Conservation (phyloP, 2,888 invertebrate species). For the Mimachlamys varia region DNA sequence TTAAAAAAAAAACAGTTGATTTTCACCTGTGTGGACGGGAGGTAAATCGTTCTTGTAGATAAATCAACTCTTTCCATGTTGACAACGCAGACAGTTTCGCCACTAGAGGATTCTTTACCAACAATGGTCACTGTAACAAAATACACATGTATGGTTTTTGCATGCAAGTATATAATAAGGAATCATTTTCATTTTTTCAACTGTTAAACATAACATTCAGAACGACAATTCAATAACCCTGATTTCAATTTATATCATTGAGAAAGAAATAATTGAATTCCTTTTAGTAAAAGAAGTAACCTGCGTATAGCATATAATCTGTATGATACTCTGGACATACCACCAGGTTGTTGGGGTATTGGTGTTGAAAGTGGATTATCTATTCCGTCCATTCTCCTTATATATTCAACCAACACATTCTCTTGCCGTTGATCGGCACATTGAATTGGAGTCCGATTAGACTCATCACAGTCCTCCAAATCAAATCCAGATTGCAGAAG, state of each 20-base stretch:
- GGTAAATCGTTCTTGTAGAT: background rate
- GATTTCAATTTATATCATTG: no score
- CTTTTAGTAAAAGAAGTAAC: no score
- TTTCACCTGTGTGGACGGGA: background rate
- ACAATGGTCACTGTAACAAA: background rate
- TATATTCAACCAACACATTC: background rate
- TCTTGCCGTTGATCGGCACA: background rate
- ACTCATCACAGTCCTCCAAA: background rate
- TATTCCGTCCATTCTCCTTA: background rate
- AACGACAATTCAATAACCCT: no score
- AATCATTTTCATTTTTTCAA: no score
- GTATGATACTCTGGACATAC: background rate
- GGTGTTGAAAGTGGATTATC: background rate
- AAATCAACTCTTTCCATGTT: conserved; percentile 28
- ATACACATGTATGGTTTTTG: no score
- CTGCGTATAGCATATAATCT: no score
- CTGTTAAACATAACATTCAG: no score
- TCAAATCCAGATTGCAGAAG: background rate
- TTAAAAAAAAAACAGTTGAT: background rate
- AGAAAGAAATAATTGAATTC: no score
- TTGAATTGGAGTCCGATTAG: background rate
- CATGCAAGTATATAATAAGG: no score
- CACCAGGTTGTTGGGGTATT: background rate
- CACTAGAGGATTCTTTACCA: background rate
- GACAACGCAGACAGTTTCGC: background rate